These are phyloP conservation scores for Eriosoma lanigerum DNA, from an alignment of 1,140 invertebrate species.

Conservation along the genomic window DNA sequence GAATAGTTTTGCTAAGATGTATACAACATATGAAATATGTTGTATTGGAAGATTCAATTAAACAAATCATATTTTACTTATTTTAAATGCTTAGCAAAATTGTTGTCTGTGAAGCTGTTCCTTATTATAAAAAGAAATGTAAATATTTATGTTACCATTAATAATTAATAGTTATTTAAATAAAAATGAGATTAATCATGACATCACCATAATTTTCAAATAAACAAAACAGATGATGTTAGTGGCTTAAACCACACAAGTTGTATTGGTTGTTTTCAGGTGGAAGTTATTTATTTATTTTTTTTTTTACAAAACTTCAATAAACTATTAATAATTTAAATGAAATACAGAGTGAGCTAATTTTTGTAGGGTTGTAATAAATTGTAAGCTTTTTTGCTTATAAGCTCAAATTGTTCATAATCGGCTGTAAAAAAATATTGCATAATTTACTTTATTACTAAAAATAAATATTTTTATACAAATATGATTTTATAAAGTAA, in stretches of 20 bases:
- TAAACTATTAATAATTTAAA: not conserved
- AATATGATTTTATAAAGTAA: constrained; percentile 34
- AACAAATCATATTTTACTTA: not conserved
- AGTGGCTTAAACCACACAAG: constrained; percentile 25
- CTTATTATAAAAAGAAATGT: constrained; percentile 48
- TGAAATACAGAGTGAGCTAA: constrained; percentile 37
- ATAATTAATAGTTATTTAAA: constrained; percentile 48
- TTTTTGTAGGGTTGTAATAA: constrained; percentile 46
- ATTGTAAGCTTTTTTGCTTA: constrained; percentile 19
- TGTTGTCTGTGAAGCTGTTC: constrained; percentile 41
- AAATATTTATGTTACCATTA: constrained; percentile 53
- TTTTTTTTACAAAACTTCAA: constrained; percentile 9
- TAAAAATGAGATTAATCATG: constrained; percentile 46
- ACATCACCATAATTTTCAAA: constrained; percentile 29
- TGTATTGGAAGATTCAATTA: not conserved
- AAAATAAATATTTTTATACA: constrained; percentile 45
- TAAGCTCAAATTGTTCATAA: constrained; percentile 44
- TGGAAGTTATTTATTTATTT: constrained; percentile 39
- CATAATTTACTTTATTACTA: constrained; percentile 20
- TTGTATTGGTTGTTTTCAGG: constrained; percentile 38
- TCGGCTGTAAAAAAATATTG: constrained; percentile 25
- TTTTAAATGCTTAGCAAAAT: constrained; percentile 27
- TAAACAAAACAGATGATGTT: constrained; percentile 24
- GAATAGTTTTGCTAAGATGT: constrained; percentile 24
- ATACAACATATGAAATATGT: not conserved